These are phyloP conservation scores for Drosophila ochracea DNA, from an alignment of 2,888 invertebrate species.

Conservation along the genomic window DNA sequence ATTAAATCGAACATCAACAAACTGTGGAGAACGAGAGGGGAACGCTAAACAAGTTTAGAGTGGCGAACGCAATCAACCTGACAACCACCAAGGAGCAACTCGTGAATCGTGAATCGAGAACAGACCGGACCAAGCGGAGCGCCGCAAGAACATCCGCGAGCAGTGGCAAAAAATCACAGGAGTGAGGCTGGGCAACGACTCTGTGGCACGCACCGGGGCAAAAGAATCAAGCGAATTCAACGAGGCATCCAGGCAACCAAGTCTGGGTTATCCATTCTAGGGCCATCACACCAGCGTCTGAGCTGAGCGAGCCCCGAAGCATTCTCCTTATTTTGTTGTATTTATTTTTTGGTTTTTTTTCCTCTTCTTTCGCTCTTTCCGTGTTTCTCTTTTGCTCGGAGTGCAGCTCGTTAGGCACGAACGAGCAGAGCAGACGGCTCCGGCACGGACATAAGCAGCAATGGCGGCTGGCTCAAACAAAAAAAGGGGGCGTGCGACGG, in stretches of 20 bases:
- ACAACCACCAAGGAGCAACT: constrained; percentile 28
- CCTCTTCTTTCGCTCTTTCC: not conserved
- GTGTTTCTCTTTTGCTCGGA: constrained; percentile 38
- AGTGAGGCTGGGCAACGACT: constrained; percentile 13
- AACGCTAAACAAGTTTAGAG: constrained; percentile 44
- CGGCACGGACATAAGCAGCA: constrained; percentile 76
- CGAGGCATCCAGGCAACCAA: constrained; percentile 58
- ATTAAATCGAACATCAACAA: constrained; percentile 79
- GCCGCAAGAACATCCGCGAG: not conserved
- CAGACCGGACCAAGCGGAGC: constrained; percentile 5
- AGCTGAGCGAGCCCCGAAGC: constrained; percentile 58
- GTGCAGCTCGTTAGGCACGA: constrained; percentile 80
- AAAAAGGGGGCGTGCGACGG: constrained; percentile 12
- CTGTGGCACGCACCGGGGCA: constrained; percentile 34
- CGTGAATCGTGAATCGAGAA: constrained; percentile 1
- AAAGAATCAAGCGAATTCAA: constrained; percentile 74
- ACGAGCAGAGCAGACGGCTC: constrained; percentile 69
- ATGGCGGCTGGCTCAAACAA: constrained; percentile 54
- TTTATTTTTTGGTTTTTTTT: constrained; percentile 16
- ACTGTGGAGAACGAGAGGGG: constrained; percentile 55
- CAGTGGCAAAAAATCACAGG: constrained; percentile 24
- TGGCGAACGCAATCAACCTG: constrained; percentile 19
- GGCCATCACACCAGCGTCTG: constrained; percentile 30
- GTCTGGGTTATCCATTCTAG: constrained; percentile 75
- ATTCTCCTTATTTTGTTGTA: constrained; percentile 37